A percentile compares a stretch with the other conserved stretches of the same genome.
Evolutionary conservation across 2,888 invertebrate species (phyloP).

Genomic region (Chrysina gloriosa): DNA sequence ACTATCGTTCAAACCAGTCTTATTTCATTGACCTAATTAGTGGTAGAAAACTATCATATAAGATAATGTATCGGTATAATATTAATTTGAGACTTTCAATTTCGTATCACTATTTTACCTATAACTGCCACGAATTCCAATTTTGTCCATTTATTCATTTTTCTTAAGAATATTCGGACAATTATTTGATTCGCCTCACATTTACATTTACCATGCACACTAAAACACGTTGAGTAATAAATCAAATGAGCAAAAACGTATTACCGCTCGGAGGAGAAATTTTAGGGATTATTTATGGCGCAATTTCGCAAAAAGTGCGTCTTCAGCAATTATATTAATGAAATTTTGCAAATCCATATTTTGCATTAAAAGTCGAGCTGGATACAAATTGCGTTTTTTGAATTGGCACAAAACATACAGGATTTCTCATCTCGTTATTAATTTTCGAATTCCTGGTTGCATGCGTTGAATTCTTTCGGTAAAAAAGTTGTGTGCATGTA

Average conservation of each 20-base stretch:
- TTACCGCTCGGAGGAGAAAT: not conserved
- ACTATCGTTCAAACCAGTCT: too few species aligned
- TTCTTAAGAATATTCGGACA: not conserved
- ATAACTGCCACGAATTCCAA: not conserved
- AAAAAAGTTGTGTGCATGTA: too few species aligned
- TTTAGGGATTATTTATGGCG: constrained; percentile 14
- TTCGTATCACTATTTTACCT: too few species aligned
- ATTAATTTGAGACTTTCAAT: too few species aligned
- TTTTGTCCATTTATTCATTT: not conserved
- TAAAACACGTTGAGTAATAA: not conserved
- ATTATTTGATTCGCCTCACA: not conserved
- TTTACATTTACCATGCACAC: not conserved
- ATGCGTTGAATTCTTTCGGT: not conserved
- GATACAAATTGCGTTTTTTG: constrained; percentile 7
- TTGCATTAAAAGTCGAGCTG: not conserved
- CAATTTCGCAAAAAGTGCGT: constrained; percentile 6
- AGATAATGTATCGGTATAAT: too few species aligned
- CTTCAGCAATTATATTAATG: constrained; percentile 26
- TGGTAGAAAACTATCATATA: too few species aligned
- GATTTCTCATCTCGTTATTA: not conserved
- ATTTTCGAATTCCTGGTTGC: not conserved
- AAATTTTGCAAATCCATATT: constrained; percentile 12
- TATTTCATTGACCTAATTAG: too few species aligned
- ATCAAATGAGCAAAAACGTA: constrained; percentile 8
- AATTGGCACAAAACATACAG: not conserved